A percentile compares a stretch with the other conserved stretches of the same genome.
Conservation (phyloP, 2,113 vertebrate genomes). For the Dinomys branickii region DNA sequence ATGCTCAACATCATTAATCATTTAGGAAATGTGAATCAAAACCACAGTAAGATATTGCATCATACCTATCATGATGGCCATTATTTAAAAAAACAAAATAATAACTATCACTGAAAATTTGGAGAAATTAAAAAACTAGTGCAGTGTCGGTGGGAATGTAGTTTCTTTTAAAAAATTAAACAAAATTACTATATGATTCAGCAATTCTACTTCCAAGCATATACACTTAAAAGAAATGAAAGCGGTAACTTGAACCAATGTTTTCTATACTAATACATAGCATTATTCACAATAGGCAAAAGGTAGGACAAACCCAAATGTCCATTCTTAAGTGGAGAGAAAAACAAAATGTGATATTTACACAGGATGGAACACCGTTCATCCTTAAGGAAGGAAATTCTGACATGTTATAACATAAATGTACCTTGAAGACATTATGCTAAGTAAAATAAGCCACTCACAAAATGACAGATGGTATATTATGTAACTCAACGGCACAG, state of each 20-base stretch:
- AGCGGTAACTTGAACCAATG: neutral
- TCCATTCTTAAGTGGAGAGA: neutral
- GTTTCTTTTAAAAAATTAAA: neutral
- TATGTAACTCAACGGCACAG: too few species aligned
- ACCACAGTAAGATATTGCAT: neutral
- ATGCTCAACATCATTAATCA: neutral
- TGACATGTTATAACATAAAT: constrained; percentile 8
- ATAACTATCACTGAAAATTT: neutral
- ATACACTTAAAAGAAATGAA: neutral
- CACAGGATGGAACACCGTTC: neutral
- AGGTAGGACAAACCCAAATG: neutral
- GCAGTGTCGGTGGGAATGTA: neutral
- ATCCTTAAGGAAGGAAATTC: constrained; percentile 20
- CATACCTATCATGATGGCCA: neutral
- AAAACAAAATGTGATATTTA: constrained; percentile 1
- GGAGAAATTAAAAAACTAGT: neutral
- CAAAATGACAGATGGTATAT: neutral
- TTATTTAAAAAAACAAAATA: neutral
- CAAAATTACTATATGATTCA: neutral
- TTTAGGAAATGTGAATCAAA: neutral
- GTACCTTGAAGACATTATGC: neutral
- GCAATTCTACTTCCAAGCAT: neutral
- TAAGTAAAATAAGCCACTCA: constrained; percentile 30
- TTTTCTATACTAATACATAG: neutral
- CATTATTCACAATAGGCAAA: neutral